These are phyloP conservation scores for Ctena decussata DNA, from an alignment of 2,888 invertebrate species.

Conservation along the genomic window DNA sequence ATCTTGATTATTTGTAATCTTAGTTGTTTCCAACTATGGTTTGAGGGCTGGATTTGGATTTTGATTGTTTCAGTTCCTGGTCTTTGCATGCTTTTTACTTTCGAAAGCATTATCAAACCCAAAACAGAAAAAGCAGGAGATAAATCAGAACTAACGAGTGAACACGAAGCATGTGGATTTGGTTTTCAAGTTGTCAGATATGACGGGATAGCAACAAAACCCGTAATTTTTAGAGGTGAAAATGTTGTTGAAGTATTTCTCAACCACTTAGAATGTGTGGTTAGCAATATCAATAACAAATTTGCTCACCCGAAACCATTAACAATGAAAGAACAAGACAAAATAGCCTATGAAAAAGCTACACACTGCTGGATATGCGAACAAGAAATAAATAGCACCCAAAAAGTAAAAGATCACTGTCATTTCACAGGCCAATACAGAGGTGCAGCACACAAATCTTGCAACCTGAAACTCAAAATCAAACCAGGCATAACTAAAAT, in stretches of 20 bases:
- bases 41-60: too few species aligned
- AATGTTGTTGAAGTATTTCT: constrained; percentile 30
- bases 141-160: constrained; percentile 22
- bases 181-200: constrained; percentile 13
- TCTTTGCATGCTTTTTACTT: too few species aligned
- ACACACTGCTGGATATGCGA: constrained; percentile 46
- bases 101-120: too few species aligned
- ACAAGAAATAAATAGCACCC: constrained; percentile 8
- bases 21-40: too few species aligned
- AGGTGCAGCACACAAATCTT: constrained; percentile 38
- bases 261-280: constrained; percentile 19
- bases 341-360: constrained; percentile 16
- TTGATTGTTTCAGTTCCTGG: too few species aligned
- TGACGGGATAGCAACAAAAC: constrained; percentile 1
- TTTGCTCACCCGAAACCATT: constrained; percentile 33
- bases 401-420: constrained; percentile 39
- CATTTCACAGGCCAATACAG: constrained; percentile 40
- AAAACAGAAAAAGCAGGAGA: constrained; percentile 11
- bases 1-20: too few species aligned
- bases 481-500: too few species aligned
- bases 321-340: constrained; percentile 35
- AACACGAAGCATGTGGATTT: constrained; percentile 48
- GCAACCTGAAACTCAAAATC: constrained; percentile 18
- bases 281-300: constrained; percentile 22
- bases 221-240: constrained; percentile 19